Base-by-base conservation (phyloP, 1,140 invertebrate genomes). In the Xylocopa sonorina region DNA sequence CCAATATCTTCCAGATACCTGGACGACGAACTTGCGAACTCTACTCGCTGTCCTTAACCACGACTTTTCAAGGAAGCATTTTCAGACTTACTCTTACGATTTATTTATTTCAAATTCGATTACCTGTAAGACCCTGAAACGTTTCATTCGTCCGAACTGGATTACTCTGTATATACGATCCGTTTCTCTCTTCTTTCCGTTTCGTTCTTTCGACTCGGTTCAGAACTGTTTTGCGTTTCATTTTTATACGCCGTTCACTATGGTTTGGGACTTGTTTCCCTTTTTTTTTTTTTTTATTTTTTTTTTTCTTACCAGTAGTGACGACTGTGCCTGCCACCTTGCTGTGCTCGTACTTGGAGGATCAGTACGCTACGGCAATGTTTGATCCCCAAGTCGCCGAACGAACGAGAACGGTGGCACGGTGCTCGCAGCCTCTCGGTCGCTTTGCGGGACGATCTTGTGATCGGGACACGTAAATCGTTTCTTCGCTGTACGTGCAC, bases 291-390 rank as follows among this genome's bases (percentile, higher is more conserved):
- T 55, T 27, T 55, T 55, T 16, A 21, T 58, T 32, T 58, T 18
- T 16, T 29, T 55, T 55, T 55, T 32, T 67, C 46, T 48, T 84
- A 60, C 74, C 71, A 87, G 85, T 89, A 88, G 85, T 87, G 84
- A 89, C 81, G 83, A 89, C 88, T 89, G 87, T 90, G 89, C 89
- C 89, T 90, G 89, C 89, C 86, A 89, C 88, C 88, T 90, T 87
- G 88, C 89, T 89, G 78, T 88, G 87, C 84, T 88, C 87, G 87
- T 88, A 85, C 86, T 90, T 90, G 89, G 88, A 90, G 89, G 89
- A 90, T 90, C 89, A 87, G 80, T 82, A 67, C n/a, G 76, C 74
- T 55, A 69, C 64, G 83, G 60, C 75, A 32, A 60, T 80, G 75
- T 86, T 89, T 88, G 81, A 88, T 86, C 86, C 83, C 76, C 88